Conservation (phyloP, 1,140 invertebrate genomes). For the Ceratoteleas bidentatus region DNA sequence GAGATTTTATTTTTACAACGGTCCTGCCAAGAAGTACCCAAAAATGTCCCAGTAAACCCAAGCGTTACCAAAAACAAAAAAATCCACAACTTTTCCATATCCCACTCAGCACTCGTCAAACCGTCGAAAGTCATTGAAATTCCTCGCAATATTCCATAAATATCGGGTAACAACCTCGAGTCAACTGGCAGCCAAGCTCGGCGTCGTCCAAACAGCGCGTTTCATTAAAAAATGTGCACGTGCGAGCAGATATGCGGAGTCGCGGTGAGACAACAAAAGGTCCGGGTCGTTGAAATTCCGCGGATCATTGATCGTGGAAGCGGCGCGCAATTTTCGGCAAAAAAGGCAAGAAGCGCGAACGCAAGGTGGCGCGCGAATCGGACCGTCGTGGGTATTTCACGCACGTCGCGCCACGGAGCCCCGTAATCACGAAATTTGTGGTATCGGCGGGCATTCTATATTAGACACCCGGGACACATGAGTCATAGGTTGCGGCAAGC, state of each 20-base stretch:
- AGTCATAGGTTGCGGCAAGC: constrained; percentile 57
- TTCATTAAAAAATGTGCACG: constrained; percentile 45
- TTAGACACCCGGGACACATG: constrained; percentile 55
- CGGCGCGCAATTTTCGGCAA: constrained; percentile 1
- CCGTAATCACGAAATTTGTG: constrained; percentile 31
- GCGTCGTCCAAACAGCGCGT: constrained; percentile 3
- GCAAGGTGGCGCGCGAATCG: constrained; percentile 12
- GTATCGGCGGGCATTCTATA: constrained; percentile 61
- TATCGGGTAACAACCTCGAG: constrained; percentile 7
- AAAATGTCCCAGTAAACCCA: too few relatives aligned
- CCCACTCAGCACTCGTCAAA: too few relatives aligned
- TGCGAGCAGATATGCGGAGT: constrained; percentile 30
- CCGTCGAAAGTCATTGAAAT: too few relatives aligned
- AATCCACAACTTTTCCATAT: too few relatives aligned
- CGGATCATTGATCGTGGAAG: constrained; percentile 18
- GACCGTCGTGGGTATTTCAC: constrained; percentile 30
- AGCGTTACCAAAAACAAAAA: too few relatives aligned
- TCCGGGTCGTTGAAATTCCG: constrained; percentile 44
- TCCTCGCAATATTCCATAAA: not conserved
- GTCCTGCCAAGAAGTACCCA: too few relatives aligned
- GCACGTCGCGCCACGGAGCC: constrained; percentile 18
- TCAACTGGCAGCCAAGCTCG: not conserved
- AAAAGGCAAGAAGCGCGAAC: constrained; percentile 1
- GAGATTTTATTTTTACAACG: too few relatives aligned
- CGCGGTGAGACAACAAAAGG: not conserved